Evolutionary conservation across 2,888 invertebrate species (phyloP).

Genomic region (Melikaiella ostensackeni): DNA sequence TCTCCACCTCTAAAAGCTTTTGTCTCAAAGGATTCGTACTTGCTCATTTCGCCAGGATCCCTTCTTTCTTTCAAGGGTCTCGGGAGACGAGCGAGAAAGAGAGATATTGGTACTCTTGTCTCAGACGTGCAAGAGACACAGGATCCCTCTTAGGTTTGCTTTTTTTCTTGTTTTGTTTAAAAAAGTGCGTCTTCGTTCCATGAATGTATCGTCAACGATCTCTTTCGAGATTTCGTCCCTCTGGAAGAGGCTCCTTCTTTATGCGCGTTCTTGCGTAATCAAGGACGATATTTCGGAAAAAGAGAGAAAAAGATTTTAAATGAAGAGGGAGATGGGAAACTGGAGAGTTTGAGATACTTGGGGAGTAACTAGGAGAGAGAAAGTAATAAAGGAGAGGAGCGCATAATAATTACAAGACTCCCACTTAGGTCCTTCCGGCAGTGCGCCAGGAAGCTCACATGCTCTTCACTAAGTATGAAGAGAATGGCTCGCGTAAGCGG

Average conservation of each 20-base stretch:
- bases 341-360: conserved; percentile 12
- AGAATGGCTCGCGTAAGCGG: conserved; percentile 43
- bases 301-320: conserved; percentile 29
- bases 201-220: conserved; percentile 26
- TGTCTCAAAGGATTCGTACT: conserved; percentile 73
- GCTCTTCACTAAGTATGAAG: conserved; percentile 45
- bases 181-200: conserved; percentile 16
- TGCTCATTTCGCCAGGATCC: conserved; percentile 71
- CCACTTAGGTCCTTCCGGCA: conserved; percentile 57
- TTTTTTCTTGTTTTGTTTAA: conserved; percentile 17
- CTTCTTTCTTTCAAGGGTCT: conserved; percentile 61
- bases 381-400: conserved; percentile 48
- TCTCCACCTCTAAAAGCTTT: conserved; percentile 63
- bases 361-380: conserved; percentile 38
- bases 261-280: conserved; percentile 38
- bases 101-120: conserved; percentile 14
- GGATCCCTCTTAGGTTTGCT: conserved; percentile 2
- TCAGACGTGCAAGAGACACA: conserved; percentile 31
- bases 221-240: conserved; percentile 8
- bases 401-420: conserved; percentile 61
- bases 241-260: conserved; percentile 6
- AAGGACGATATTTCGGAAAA: conserved; percentile 32
- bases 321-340: conserved; percentile 38
- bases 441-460: conserved; percentile 57
- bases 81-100: conserved; percentile 42